Evolutionary conservation across 2,797 vertebrate genomes (phyloP).

Genomic region (Arvicola amphibius): DNA sequence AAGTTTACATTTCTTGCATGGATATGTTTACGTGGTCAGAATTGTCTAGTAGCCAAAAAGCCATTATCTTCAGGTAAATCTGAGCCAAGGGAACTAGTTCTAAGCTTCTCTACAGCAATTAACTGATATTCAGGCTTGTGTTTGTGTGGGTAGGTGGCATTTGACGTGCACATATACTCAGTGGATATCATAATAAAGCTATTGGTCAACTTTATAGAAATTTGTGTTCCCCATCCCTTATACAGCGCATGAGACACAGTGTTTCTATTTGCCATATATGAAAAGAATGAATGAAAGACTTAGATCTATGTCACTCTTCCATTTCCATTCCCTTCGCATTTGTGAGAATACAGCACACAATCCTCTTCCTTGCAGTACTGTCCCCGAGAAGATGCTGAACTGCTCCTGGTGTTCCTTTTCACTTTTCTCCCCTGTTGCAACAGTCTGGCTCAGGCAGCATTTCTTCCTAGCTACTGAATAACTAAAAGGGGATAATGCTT

Average conservation of each 20-base stretch:
- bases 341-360: neutral
- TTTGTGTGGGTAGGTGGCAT: neutral
- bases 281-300: neutral
- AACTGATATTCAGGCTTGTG: neutral
- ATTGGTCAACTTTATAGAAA: neutral
- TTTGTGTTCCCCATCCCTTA: neutral
- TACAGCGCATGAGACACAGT: neutral
- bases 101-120: neutral
- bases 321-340: neutral
- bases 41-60: neutral
- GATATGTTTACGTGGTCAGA: neutral
- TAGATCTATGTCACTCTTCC: neutral
- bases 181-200: neutral
- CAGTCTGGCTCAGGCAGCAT: neutral
- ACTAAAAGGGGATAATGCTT: constrained; percentile 26
- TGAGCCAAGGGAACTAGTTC: neutral
- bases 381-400: neutral
- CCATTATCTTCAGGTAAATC: neutral
- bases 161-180: neutral
- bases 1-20: neutral
- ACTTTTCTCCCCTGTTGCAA: neutral
- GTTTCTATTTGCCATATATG: neutral
- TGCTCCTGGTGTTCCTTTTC: neutral
- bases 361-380: neutral
- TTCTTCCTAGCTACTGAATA: neutral